These are phyloP conservation scores for Drosophila busckii DNA, from an alignment of 1,140 invertebrate species.

Conservation along the genomic window DNA sequence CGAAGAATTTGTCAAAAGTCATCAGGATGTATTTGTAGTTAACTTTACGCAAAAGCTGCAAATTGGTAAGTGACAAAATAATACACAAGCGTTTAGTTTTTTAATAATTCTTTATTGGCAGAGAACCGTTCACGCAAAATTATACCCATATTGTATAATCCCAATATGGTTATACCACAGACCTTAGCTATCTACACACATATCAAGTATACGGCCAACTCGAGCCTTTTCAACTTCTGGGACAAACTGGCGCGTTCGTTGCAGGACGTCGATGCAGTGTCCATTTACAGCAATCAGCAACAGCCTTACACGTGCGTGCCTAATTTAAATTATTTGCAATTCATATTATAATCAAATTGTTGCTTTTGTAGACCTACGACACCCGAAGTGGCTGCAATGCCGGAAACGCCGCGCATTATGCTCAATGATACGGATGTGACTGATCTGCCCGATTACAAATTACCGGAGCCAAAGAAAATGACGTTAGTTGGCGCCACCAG, in stretches of 20 bases:
- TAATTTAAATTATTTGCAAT: not conserved
- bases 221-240: conserved; percentile 83
- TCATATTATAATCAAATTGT: not conserved
- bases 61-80: conserved; percentile 78
- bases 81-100: too few relatives aligned
- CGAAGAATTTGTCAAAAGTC: conserved; percentile 84
- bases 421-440: conserved; percentile 49
- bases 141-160: conserved; percentile 83
- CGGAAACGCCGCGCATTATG: conserved; percentile 58
- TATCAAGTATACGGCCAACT: conserved; percentile 81
- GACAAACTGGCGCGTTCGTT: conserved; percentile 81
- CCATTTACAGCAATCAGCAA: conserved; percentile 31
- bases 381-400: conserved; percentile 20
- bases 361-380: conserved; percentile 27
- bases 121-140: conserved; percentile 81
- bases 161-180: conserved; percentile 81
- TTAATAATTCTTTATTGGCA: not conserved
- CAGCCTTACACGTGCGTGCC: conserved; percentile 34
- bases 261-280: conserved; percentile 43
- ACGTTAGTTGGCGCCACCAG: conserved; percentile 35
- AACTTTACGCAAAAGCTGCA: conserved; percentile 86
- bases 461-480: conserved; percentile 15
- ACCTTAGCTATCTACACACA: conserved; percentile 81
- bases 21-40: conserved; percentile 85
- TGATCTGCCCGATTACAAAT: conserved; percentile 41